A percentile compares a stretch with the other conserved stretches of the same genome.
Conservation (phyloP, 2,797 vertebrate species). For the Loris lydekkerianus region DNA sequence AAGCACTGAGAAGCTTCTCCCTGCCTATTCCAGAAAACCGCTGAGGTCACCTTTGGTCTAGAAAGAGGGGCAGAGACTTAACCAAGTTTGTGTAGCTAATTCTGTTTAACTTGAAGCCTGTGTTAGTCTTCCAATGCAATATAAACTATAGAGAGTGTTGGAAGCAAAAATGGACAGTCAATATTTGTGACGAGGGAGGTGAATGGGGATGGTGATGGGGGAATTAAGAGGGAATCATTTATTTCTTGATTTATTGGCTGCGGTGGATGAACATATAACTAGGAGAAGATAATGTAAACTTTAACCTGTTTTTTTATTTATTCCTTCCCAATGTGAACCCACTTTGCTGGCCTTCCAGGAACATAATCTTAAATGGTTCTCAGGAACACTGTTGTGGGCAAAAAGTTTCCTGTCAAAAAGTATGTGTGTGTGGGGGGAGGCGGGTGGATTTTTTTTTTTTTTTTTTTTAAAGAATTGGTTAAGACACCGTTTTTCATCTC, state of each 20-base stretch:
- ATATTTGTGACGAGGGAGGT: neutral
- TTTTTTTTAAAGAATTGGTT: neutral
- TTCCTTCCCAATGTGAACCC: neutral
- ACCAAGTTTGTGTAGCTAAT: neutral
- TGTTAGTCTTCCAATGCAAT: neutral
- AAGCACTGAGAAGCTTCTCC: neutral
- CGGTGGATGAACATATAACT: constrained; percentile 14
- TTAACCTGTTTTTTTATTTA: neutral
- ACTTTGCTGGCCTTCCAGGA: constrained; percentile 22
- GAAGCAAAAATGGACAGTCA: neutral
- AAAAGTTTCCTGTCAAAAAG: constrained; percentile 19
- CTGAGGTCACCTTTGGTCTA: neutral
- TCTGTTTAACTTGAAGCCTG: neutral
- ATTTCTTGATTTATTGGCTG: constrained; percentile 6
- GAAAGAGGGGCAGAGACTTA: neutral
- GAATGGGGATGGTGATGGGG: neutral
- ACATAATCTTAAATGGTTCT: neutral
- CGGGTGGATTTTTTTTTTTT: neutral
- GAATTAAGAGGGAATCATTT: neutral
- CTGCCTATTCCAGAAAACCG: neutral
- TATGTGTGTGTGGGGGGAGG: neutral
- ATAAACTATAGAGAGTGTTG: neutral
- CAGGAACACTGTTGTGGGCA: neutral
- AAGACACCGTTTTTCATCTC: neutral
- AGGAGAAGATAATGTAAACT: neutral